phyloP scores from a whole-genome alignment of 1,140 invertebrate genomes.

The Musca domestica region DNA sequence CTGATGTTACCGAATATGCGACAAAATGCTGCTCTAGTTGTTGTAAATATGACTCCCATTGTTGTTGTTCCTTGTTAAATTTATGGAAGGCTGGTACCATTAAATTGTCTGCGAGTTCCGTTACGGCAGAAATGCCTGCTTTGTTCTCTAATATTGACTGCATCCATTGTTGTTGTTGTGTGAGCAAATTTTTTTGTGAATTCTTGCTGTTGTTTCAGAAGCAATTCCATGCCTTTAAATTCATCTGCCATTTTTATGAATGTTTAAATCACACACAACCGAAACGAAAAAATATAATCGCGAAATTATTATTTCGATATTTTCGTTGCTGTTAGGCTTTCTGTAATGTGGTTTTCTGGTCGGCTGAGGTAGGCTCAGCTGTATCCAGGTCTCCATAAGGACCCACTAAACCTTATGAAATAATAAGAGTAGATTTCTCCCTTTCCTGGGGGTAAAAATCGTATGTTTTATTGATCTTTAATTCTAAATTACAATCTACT shows the following conservation, averaged over 20 bases:
- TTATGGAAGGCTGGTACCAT: conserved; percentile 2
- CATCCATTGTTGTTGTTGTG: neutral
- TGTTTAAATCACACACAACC: neutral
- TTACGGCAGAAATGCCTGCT: neutral
- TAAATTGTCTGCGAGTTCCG: neutral
- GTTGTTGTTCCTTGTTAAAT: conserved; percentile 3
- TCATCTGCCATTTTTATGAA: neutral
- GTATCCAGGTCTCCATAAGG: too few relatives aligned
- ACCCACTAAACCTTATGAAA: too few relatives aligned
- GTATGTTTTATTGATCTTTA: too few relatives aligned
- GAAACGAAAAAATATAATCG: neutral
- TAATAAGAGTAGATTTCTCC: too few relatives aligned
- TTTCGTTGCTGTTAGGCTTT: neutral
- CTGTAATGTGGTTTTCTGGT: too few relatives aligned
- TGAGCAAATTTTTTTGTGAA: neutral
- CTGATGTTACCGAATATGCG: neutral
- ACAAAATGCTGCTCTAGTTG: conserved; percentile 9
- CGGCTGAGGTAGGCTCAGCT: too few relatives aligned
- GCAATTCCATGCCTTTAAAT: neutral
- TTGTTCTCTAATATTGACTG: neutral
- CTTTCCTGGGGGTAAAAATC: too few relatives aligned
- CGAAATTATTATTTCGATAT: neutral
- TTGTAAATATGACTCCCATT: conserved; percentile 19
- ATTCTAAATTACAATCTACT: too few relatives aligned
- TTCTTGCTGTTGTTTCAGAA: neutral